These are phyloP conservation scores for Diplodus puntazzo DNA, from an alignment of 2,797 vertebrate genomes.

Conservation along the genomic window DNA sequence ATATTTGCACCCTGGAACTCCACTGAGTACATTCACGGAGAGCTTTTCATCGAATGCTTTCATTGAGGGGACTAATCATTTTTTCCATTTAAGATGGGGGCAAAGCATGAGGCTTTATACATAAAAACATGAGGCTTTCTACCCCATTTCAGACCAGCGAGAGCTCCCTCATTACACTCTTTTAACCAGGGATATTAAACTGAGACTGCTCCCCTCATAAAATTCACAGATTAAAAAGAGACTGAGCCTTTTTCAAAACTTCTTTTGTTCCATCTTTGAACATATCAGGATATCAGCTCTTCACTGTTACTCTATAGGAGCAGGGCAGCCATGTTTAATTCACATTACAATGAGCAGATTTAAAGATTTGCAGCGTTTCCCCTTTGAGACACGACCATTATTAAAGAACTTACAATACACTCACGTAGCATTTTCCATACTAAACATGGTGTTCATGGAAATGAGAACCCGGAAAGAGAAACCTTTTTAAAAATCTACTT, in stretches of 20 bases:
- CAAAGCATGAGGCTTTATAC: background rate
- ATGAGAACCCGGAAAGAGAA: slow-evolving; percentile 4
- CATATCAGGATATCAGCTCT: slow-evolving; percentile 12
- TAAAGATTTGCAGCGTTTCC: slow-evolving; percentile 1
- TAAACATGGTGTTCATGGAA: slow-evolving; percentile 23
- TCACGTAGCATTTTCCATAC: slow-evolving; percentile 5
- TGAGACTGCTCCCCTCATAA: background rate
- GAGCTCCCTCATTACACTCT: background rate
- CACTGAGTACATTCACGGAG: slow-evolving; percentile 6
- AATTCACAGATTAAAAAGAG: slow-evolving; percentile 11
- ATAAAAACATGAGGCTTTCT: background rate
- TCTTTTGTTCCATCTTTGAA: slow-evolving; percentile 20
- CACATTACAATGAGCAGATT: slow-evolving; percentile 11
- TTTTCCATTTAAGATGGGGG: background rate
- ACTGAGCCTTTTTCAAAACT: slow-evolving; percentile 16
- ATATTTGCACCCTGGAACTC: slow-evolving; percentile 31
- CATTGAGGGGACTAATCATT: background rate
- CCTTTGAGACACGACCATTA: slow-evolving; percentile 18
- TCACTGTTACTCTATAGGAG: slow-evolving; percentile 13
- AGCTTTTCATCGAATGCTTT: slow-evolving; percentile 11
- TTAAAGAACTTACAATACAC: slow-evolving; percentile 1
- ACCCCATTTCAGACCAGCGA: background rate
- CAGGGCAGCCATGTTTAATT: slow-evolving; percentile 12
- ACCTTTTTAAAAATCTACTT: slow-evolving; percentile 9
- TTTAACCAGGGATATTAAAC: background rate